A percentile compares a stretch with the other conserved stretches of the same genome.
Evolutionary conservation across 2,797 vertebrate genomes (phyloP).

Genomic region (Phoxinus dragarum): DNA sequence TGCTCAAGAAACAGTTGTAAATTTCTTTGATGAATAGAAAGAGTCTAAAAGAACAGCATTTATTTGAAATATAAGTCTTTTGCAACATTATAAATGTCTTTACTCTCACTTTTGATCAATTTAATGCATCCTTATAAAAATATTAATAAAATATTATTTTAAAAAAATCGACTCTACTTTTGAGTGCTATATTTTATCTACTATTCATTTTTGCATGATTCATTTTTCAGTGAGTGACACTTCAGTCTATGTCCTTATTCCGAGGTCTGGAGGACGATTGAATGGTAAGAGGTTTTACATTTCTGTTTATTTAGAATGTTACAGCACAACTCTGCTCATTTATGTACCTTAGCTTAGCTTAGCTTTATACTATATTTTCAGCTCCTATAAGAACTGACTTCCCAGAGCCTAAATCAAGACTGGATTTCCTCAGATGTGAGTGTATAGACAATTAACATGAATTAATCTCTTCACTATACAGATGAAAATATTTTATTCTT

Average conservation of each 20-base stretch:
- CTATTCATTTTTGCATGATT: not conserved
- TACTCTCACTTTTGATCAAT: not conserved
- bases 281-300: constrained; percentile 68
- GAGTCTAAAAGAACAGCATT: not conserved
- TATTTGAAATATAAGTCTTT: not conserved
- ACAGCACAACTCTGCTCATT: not conserved
- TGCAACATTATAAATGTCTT: not conserved
- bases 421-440: constrained; percentile 81
- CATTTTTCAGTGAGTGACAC: constrained; percentile 76
- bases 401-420: constrained; percentile 77
- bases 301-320: not conserved
- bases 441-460: constrained; percentile 30
- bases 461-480: not conserved
- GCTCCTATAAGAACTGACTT: constrained; percentile 72
- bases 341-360: not conserved
- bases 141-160: not conserved
- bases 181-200: not conserved
- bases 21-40: not conserved
- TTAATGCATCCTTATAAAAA: not conserved
- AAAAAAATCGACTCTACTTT: not conserved
- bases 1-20: not conserved
- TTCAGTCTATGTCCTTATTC: constrained; percentile 77
- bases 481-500: not conserved
- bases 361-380: constrained; percentile 47
- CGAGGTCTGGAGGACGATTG: constrained; percentile 75